phyloP scores from a whole-genome alignment of 2,797 vertebrate genomes.

The Halcyon leucocephala region DNA sequence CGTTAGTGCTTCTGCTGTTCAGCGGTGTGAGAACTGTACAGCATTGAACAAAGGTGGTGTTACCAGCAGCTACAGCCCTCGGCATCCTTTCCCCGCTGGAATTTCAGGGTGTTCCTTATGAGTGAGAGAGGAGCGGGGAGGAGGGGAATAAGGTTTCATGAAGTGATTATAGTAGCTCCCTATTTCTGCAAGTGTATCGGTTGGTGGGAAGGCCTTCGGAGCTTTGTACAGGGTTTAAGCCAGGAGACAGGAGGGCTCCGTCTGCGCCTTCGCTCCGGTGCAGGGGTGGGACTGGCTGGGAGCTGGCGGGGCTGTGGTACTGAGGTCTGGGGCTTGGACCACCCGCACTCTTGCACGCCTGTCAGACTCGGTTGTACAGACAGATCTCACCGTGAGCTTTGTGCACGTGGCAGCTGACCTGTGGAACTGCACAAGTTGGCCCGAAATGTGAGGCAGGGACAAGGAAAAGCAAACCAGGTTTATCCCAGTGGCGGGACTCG shows the following conservation, averaged over 20 bases:
- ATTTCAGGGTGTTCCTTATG: neutral
- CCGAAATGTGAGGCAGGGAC: neutral
- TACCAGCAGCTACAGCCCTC: neutral
- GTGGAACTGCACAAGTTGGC: neutral
- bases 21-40: fast-evolving
- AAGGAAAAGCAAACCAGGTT: neutral
- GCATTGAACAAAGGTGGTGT: neutral
- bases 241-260: neutral
- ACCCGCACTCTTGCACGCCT: fast-evolving
- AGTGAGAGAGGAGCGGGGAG: neutral
- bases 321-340: neutral
- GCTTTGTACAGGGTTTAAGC: neutral
- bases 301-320: neutral
- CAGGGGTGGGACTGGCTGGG: neutral
- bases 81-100: neutral
- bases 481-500: neutral
- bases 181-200: fast-evolving
- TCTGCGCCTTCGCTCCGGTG: fast-evolving
- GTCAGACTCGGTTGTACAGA: neutral
- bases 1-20: neutral
- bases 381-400: fast-evolving
- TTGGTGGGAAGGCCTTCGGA: neutral
- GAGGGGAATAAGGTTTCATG: neutral
- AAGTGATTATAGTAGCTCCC: neutral
- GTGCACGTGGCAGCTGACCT: neutral